phyloP scores from a whole-genome alignment of 1,140 invertebrate genomes.

The Pemphigus obesinymphae region DNA sequence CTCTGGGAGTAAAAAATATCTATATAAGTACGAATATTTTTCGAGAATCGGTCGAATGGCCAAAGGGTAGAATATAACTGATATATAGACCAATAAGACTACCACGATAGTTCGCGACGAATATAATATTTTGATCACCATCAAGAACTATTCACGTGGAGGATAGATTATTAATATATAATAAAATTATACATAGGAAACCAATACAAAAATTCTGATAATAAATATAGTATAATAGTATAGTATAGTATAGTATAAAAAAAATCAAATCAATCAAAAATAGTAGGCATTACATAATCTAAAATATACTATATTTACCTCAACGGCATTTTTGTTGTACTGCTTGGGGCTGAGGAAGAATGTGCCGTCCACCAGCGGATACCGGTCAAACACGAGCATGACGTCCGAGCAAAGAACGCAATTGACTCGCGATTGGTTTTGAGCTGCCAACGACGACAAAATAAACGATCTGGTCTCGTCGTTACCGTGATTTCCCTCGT shows the following conservation, averaged over 20 bases:
- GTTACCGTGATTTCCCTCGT: constrained; percentile 94
- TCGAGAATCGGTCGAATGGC: neutral
- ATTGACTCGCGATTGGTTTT: constrained; percentile 73
- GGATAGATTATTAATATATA: neutral
- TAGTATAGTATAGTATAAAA: no score
- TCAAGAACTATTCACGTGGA: no score
- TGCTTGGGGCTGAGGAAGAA: constrained; percentile 92
- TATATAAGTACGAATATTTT: neutral
- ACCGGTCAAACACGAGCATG: constrained; percentile 90
- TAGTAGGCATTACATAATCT: no score
- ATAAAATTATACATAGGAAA: neutral
- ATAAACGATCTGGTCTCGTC: constrained; percentile 94
- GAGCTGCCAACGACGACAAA: constrained; percentile 78
- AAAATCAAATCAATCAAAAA: no score
- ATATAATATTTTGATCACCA: no score
- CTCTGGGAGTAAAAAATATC: neutral
- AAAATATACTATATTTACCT: constrained; percentile 62
- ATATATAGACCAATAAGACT: neutral
- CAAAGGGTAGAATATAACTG: neutral
- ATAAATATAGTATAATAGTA: no score
- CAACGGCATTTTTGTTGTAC: constrained; percentile 75
- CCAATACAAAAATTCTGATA: no score
- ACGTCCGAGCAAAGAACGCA: constrained; percentile 85
- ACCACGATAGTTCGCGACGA: neutral
- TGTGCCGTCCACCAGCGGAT: constrained; percentile 93